Evolutionary conservation across 2,797 vertebrate species (phyloP).

Genomic region (Tadarida brasiliensis): DNA sequence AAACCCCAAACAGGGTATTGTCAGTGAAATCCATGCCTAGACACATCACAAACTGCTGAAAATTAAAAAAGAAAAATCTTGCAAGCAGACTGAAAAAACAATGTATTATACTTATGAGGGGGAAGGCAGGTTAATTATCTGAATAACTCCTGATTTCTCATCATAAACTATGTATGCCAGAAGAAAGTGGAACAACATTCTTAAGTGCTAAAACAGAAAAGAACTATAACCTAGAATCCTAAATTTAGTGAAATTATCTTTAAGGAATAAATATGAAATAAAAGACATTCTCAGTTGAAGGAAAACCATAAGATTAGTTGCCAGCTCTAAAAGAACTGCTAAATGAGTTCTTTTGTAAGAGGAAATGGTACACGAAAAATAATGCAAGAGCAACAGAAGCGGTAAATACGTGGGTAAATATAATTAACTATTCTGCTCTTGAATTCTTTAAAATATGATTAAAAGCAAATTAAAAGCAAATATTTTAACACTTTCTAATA

Average conservation of each 20-base stretch:
- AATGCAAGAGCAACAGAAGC: slow-evolving; percentile 32
- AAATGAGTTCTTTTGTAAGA: background rate
- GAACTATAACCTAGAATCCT: background rate
- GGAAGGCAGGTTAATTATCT: background rate
- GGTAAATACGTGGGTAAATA: background rate
- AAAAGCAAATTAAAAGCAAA: slow-evolving; percentile 24
- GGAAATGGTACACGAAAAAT: background rate
- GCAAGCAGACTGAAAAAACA: background rate
- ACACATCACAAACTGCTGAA: background rate
- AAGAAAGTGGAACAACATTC: background rate
- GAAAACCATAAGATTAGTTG: background rate
- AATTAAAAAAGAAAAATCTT: background rate
- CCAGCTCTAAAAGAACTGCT: background rate
- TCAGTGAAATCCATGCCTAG: background rate
- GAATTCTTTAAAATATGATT: slow-evolving; percentile 14
- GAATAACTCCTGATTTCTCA: background rate
- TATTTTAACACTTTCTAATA: background rate
- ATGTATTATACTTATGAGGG: background rate
- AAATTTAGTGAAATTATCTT: background rate
- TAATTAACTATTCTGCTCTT: slow-evolving; percentile 26
- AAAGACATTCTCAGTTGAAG: background rate
- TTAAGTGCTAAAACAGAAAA: slow-evolving; percentile 1
- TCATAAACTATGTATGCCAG: background rate
- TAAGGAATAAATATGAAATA: background rate
- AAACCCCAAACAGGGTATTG: background rate